Evolutionary conservation across 2,888 invertebrate species (phyloP).

Genomic region (Clivina fossor): DNA sequence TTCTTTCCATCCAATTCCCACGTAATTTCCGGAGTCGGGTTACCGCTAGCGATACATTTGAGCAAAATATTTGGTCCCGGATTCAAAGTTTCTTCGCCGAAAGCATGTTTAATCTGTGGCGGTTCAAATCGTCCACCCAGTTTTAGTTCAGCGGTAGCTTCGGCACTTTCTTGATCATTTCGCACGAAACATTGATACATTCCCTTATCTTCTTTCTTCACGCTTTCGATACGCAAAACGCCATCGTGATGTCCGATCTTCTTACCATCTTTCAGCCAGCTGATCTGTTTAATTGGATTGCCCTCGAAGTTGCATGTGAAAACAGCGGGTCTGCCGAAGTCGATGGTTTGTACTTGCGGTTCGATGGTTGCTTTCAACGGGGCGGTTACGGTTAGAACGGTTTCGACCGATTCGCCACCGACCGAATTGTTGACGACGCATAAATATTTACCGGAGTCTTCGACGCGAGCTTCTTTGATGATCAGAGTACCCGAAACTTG

Average conservation of each 20-base stretch:
- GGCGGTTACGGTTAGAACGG: constrained; percentile 88
- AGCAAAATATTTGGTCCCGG: constrained; percentile 87
- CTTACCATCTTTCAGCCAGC: constrained; percentile 92
- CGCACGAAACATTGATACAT: constrained; percentile 97
- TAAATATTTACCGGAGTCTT: constrained; percentile 91
- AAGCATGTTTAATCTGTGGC: constrained; percentile 83
- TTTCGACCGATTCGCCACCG: constrained; percentile 90
- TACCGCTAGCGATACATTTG: constrained; percentile 91
- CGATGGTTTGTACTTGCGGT: constrained; percentile 86
- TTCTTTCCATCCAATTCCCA: constrained; percentile 91
- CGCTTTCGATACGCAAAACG: constrained; percentile 81
- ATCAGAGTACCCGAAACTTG: constrained; percentile 93
- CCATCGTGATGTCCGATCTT: constrained; percentile 81
- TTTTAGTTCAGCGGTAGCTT: constrained; percentile 88
- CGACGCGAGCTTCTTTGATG: constrained; percentile 86
- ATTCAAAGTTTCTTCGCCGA: constrained; percentile 85
- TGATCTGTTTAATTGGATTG: constrained; percentile 66
- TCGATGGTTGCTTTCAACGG: constrained; percentile 86
- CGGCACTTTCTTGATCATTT: constrained; percentile 91
- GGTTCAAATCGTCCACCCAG: constrained; percentile 92
- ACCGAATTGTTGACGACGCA: constrained; percentile 95
- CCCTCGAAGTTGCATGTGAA: constrained; percentile 90
- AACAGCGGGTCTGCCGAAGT: constrained; percentile 88
- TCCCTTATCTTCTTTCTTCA: constrained; percentile 92
- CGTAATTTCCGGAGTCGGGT: constrained; percentile 90